Evolutionary conservation across 2,113 vertebrate genomes (phyloP), one percentile per base, ranked within the genome.

Genomic region (Garra rufa): DNA sequence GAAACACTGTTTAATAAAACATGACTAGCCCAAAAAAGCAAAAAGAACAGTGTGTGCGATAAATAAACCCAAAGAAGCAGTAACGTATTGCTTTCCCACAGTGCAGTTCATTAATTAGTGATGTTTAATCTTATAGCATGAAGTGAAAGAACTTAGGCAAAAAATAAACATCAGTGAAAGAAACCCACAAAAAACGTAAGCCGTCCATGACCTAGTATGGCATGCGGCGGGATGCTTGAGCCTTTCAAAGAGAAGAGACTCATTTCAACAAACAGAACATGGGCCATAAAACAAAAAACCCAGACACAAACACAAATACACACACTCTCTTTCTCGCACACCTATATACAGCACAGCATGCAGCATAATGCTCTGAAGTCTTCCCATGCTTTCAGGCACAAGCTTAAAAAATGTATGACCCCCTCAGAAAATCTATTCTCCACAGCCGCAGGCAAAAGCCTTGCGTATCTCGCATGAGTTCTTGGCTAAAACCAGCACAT

Each of bases 391-490:
- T 85, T 74, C 82, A 91, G 89, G 84, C 89, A 88, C 89, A 90
- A 83, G 90, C 89, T 87, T 93, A 81, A 92, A 93, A 93, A 91
- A 93, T 92, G 74, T 88, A 92, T 91, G 84, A 87, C 77, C 83
- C 87, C 86, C 85, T 86, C 65, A 70, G 74, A 83, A 85, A 43
- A 48, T 83, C 82, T 71, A 71, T 71, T 85, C 86, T 89, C 85
- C 87, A 67, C 87, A 67, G 61, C 28, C 19, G 81, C 85, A 89
- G 85, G 88, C 83, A 81, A 73, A 80, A 59, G 82, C 43, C 28
- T 46, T n/a, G 46, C 1, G 46, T 17, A 30, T 75, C 81, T 69
- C 26, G 63, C 71, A 75, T 81, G 77, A 59, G 26, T 28, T 41
- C 55, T 82, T 10, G 44, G 21, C 78, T 70, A 7, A 74, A 74